Evolutionary conservation across 35 echinoderm and acorn worm species (phyloP).

Genomic region (Apostichopus japonicus): DNA sequence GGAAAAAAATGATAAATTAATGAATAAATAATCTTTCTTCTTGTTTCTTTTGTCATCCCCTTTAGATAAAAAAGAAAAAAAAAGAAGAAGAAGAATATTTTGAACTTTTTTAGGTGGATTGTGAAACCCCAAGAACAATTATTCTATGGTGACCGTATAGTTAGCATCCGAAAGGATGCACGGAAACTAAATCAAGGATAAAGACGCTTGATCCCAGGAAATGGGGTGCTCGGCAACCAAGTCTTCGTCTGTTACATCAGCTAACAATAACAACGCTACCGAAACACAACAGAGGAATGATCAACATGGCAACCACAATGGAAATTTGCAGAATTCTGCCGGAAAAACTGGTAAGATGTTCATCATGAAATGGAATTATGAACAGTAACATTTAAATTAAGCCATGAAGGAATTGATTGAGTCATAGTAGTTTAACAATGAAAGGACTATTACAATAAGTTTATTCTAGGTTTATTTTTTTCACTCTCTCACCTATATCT

Average conservation of each 20-base stretch:
- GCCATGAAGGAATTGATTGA: too few relatives aligned
- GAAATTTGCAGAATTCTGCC: neutral
- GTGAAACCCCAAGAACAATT: neutral
- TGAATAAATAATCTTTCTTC: neutral
- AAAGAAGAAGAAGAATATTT: neutral
- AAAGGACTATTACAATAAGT: too few relatives aligned
- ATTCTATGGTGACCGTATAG: neutral
- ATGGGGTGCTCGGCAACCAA: constrained; percentile 31
- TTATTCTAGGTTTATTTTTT: too few relatives aligned
- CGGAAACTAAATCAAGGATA: neutral
- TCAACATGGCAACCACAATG: neutral
- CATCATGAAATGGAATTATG: too few relatives aligned
- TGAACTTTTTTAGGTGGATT: neutral
- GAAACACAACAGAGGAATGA: neutral
- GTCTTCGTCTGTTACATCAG: neutral
- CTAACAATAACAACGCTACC: constrained; percentile 12
- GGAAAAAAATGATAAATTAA: too few relatives aligned
- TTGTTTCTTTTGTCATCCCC: neutral
- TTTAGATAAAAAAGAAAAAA: neutral
- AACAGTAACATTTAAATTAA: too few relatives aligned
- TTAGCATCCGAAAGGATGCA: neutral
- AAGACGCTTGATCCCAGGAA: neutral
- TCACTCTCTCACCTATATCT: too few relatives aligned
- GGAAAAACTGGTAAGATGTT: neutral
- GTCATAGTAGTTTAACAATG: too few relatives aligned